Conservation (phyloP, 2,113 vertebrate genomes). For the Aegithalos caudatus region DNA sequence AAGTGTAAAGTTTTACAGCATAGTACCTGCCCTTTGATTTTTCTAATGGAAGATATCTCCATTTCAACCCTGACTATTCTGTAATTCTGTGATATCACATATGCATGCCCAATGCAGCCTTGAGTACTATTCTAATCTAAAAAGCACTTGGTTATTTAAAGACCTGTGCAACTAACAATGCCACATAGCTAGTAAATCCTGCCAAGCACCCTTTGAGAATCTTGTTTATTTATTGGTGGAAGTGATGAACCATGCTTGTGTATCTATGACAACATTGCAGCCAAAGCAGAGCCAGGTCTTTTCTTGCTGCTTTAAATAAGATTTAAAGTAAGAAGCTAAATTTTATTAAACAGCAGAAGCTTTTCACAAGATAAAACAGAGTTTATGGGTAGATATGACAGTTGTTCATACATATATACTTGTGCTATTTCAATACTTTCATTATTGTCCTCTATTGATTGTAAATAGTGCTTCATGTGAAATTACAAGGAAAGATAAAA, state of each 20-base stretch:
- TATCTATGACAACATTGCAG: slow-evolving; percentile 84
- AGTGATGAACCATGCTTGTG: slow-evolving; percentile 71
- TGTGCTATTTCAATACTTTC: slow-evolving; percentile 1
- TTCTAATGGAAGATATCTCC: not conserved
- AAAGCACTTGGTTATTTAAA: slow-evolving; percentile 53
- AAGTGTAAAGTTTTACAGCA: not conserved
- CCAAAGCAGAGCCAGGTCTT: slow-evolving; percentile 64
- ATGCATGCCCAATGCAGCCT: not conserved
- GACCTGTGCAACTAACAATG: not conserved
- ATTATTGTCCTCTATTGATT: not conserved
- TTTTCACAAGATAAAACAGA: slow-evolving; percentile 53
- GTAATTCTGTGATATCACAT: not conserved
- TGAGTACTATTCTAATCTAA: slow-evolving; percentile 20
- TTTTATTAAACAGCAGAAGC: slow-evolving; percentile 51
- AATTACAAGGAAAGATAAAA: not conserved
- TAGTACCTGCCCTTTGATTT: not conserved
- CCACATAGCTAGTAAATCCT: slow-evolving; percentile 65
- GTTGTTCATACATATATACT: not conserved
- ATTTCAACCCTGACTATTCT: not conserved
- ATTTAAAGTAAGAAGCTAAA: slow-evolving; percentile 61
- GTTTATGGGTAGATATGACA: not conserved
- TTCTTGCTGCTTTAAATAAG: slow-evolving; percentile 54
- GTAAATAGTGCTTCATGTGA: not conserved
- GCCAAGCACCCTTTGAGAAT: slow-evolving; percentile 65
- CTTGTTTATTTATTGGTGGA: slow-evolving; percentile 76